Evolutionary conservation across 1,140 invertebrate species (phyloP).

Genomic region (Ostrea denselamellosa): DNA sequence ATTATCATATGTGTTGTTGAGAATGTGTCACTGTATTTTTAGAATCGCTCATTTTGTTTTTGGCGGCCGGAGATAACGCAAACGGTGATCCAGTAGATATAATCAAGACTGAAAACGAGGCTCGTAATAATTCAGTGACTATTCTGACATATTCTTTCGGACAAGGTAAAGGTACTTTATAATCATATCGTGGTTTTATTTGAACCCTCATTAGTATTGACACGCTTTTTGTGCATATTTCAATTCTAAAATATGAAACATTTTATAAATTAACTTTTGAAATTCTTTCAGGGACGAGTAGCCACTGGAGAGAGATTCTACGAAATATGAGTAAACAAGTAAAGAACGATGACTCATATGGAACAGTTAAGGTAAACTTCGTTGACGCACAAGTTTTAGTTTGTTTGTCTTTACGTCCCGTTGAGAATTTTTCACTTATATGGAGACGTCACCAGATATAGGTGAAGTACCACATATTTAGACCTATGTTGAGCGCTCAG

Average conservation of each 20-base stretch:
- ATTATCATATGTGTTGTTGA: too few species aligned
- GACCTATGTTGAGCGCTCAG: too few species aligned
- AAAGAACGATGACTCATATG: neutral
- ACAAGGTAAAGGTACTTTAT: neutral
- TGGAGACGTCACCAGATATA: too few species aligned
- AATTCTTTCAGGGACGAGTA: neutral
- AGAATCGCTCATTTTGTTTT: conserved; percentile 47
- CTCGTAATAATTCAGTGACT: conserved; percentile 20
- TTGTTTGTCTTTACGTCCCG: too few species aligned
- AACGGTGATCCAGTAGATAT: conserved; percentile 34
- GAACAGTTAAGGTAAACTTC: conserved; percentile 1
- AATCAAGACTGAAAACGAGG: conserved; percentile 36
- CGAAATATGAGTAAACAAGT: conserved; percentile 11
- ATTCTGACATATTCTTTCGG: conserved; percentile 47
- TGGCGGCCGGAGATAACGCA: conserved; percentile 40
- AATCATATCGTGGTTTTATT: too few species aligned
- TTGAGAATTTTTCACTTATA: too few species aligned
- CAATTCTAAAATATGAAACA: neutral
- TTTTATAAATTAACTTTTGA: neutral
- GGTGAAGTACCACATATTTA: too few species aligned
- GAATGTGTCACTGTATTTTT: neutral
- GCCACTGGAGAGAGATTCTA: neutral
- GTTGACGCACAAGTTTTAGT: too few species aligned
- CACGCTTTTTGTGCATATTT: neutral
- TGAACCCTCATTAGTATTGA: neutral